These are phyloP conservation scores for Tetanocera ferruginea DNA, from an alignment of 2,888 invertebrate genomes.

Conservation along the genomic window DNA sequence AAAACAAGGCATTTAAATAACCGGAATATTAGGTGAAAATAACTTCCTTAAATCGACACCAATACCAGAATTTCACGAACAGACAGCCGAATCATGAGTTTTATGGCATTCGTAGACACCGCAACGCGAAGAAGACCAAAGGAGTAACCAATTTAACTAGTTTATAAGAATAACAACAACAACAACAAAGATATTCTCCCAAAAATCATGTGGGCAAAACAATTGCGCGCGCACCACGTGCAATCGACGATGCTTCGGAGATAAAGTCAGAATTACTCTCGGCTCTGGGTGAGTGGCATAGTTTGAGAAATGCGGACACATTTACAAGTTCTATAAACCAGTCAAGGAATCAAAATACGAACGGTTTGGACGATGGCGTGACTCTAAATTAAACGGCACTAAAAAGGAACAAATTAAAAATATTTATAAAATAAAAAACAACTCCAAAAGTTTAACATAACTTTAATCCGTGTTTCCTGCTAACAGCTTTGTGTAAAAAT, in stretches of 20 bases:
- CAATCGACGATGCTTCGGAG: slow-evolving; percentile 49
- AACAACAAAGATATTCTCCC: neutral
- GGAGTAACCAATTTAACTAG: neutral
- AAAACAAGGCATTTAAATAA: neutral
- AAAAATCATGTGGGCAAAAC: slow-evolving; percentile 51
- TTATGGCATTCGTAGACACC: neutral
- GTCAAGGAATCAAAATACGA: neutral
- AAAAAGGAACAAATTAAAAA: neutral
- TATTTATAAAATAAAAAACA: slow-evolving; percentile 1
- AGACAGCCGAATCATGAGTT: neutral
- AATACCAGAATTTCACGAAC: too few species aligned
- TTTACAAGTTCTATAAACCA: slow-evolving; percentile 2
- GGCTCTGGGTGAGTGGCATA: neutral
- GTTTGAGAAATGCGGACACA: neutral
- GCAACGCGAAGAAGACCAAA: neutral
- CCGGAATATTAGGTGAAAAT: neutral
- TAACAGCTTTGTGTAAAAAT: neutral
- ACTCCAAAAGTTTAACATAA: slow-evolving; percentile 2
- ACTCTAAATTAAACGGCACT: slow-evolving; percentile 1
- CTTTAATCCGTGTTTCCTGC: neutral
- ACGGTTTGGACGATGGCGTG: neutral
- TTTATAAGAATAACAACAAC: neutral
- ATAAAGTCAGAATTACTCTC: slow-evolving; percentile 25
- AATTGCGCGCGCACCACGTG: slow-evolving; percentile 71
- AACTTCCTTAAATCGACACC: neutral